These are phyloP conservation scores for Odocoileus hemionus DNA, from an alignment of 2,113 vertebrate species.

Conservation along the genomic window DNA sequence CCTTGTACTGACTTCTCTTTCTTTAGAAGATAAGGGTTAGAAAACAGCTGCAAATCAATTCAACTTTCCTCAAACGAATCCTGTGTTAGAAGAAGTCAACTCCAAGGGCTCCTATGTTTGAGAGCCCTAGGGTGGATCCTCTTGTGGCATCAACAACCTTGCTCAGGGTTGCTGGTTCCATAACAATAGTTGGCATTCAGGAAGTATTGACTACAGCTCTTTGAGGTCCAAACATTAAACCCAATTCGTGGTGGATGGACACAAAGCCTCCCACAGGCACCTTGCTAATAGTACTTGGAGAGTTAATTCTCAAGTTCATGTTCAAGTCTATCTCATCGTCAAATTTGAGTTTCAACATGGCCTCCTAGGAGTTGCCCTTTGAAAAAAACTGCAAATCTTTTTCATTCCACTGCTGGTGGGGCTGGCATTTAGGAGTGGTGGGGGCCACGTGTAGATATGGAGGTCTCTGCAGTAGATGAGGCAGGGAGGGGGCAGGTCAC, in stretches of 20 bases:
- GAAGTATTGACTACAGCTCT: too few relatives aligned
- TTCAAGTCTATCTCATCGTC: background rate
- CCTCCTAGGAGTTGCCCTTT: background rate
- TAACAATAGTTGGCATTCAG: background rate
- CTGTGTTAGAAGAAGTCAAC: too few relatives aligned
- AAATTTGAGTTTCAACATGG: background rate
- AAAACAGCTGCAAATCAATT: background rate
- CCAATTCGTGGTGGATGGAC: background rate
- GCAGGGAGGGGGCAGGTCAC: background rate
- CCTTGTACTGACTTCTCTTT: background rate
- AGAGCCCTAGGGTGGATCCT: background rate
- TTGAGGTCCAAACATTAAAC: accelerated
- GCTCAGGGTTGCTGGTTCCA: background rate
- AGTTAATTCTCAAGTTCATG: background rate
- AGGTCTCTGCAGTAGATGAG: background rate
- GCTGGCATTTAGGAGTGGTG: background rate
- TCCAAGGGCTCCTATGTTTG: too few relatives aligned
- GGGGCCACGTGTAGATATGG: background rate
- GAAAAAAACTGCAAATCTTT: background rate
- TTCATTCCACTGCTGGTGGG: background rate
- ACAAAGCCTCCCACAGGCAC: background rate
- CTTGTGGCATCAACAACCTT: too few relatives aligned
- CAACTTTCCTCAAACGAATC: background rate
- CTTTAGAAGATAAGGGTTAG: background rate
- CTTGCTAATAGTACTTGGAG: background rate